phyloP scores from a whole-genome alignment of 2,888 invertebrate species.

The Homarus gammarus region DNA sequence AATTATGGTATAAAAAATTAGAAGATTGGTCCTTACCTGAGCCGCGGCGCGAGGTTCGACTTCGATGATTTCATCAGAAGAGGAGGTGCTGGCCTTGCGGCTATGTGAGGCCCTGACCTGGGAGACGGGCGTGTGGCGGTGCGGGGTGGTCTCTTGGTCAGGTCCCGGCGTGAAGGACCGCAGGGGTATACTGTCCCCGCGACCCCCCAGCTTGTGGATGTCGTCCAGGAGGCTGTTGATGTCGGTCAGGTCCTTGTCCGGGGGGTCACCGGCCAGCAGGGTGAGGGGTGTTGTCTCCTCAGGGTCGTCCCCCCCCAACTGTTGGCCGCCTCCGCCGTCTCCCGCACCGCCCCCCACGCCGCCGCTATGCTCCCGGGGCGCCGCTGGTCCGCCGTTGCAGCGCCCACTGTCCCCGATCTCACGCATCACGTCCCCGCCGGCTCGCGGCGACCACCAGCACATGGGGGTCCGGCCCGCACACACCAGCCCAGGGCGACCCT shows the following conservation, averaged over 20 bases:
- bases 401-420: constrained; percentile 66
- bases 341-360: constrained; percentile 53
- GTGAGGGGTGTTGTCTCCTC: constrained; percentile 67
- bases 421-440: constrained; percentile 65
- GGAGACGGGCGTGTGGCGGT: constrained; percentile 51
- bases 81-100: constrained; percentile 61
- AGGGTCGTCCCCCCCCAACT: constrained; percentile 53
- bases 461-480: constrained; percentile 58
- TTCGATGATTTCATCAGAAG: constrained; percentile 61
- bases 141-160: constrained; percentile 29
- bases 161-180: constrained; percentile 54
- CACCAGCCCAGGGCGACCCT: constrained; percentile 51
- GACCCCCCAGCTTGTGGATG: constrained; percentile 65
- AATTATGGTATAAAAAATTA: background rate
- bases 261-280: constrained; percentile 57
- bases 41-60: constrained; percentile 57
- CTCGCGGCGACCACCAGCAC: constrained; percentile 66
- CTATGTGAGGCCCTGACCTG: constrained; percentile 51
- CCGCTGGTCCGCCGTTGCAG: constrained; percentile 66
- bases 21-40: constrained; percentile 48
- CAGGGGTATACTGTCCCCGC: constrained; percentile 64
- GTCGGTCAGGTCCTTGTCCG: constrained; percentile 66
- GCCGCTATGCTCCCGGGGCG: constrained; percentile 56
- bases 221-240: constrained; percentile 69
- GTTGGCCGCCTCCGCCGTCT: constrained; percentile 30